Evolutionary conservation across 2,888 invertebrate genomes (phyloP).

Genomic region (Protophormia terraenovae): DNA sequence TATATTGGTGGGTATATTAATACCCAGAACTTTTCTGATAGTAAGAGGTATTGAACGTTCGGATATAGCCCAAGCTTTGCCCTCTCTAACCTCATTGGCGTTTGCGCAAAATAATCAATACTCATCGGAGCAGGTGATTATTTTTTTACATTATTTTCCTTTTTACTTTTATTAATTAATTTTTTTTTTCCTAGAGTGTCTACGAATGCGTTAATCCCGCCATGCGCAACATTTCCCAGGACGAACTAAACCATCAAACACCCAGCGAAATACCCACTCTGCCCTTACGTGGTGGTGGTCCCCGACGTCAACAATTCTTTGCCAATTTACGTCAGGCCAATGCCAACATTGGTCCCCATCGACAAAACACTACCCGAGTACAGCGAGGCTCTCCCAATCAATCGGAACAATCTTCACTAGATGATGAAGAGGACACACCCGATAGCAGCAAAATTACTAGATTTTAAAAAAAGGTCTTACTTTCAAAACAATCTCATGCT

Average conservation of each 20-base stretch:
- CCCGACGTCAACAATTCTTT: slow-evolving; percentile 80
- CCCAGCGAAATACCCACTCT: slow-evolving; percentile 81
- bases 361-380: slow-evolving; percentile 72
- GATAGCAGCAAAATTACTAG: slow-evolving; percentile 80
- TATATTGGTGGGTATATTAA: slow-evolving; percentile 85
- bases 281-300: slow-evolving; percentile 79
- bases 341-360: slow-evolving; percentile 78
- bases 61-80: slow-evolving; percentile 83
- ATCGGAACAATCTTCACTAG: slow-evolving; percentile 77
- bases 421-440: slow-evolving; percentile 72
- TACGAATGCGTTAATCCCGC: slow-evolving; percentile 84
- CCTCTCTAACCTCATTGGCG: slow-evolving; percentile 81
- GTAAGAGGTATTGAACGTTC: slow-evolving; percentile 85
- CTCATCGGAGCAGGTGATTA: slow-evolving; percentile 80
- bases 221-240: slow-evolving; percentile 80
- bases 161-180: not conserved
- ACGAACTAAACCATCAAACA: slow-evolving; percentile 79
- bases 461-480: slow-evolving; percentile 74
- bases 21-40: slow-evolving; percentile 87
- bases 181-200: slow-evolving; percentile 80
- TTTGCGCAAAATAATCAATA: slow-evolving; percentile 82
- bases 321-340: slow-evolving; percentile 80
- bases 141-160: not conserved
- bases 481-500: not conserved
- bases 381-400: slow-evolving; percentile 75